Evolutionary conservation across 2,113 vertebrate genomes (phyloP).

Genomic region (Tauraco erythrolophus): DNA sequence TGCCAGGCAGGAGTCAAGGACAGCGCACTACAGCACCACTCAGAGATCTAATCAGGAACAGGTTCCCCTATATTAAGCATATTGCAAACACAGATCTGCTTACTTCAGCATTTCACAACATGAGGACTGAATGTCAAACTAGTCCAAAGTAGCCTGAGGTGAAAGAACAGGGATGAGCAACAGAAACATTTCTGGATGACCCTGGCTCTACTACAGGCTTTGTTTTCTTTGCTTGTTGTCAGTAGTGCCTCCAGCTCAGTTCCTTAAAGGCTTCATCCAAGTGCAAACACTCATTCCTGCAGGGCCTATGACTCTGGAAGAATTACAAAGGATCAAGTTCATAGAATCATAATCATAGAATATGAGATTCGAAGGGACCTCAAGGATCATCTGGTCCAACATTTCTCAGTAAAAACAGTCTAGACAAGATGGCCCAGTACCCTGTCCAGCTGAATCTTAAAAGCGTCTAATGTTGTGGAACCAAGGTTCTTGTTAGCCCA

Average conservation of each 20-base stretch:
- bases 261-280: slow-evolving; percentile 9
- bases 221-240: not conserved
- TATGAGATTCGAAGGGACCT: too few species aligned
- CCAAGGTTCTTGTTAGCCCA: too few species aligned
- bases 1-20: not conserved
- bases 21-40: not conserved
- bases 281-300: not conserved
- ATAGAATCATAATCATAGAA: too few species aligned
- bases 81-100: not conserved
- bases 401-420: too few species aligned
- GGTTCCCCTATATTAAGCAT: not conserved
- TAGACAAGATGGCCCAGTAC: too few species aligned
- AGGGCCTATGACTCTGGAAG: slow-evolving; percentile 19
- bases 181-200: not conserved
- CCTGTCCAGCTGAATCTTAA: too few species aligned
- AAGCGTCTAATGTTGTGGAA: too few species aligned
- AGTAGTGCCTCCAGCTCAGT: not conserved
- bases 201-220: not conserved
- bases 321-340: not conserved
- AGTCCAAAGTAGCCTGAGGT: slow-evolving; percentile 21
- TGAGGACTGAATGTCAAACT: not conserved
- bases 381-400: too few species aligned
- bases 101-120: slow-evolving; percentile 32
- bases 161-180: not conserved
- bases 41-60: not conserved